A percentile compares a stretch with the other conserved stretches of the same genome.
Evolutionary conservation across 2,888 invertebrate genomes (phyloP).

Genomic region (Bugula neritina): DNA sequence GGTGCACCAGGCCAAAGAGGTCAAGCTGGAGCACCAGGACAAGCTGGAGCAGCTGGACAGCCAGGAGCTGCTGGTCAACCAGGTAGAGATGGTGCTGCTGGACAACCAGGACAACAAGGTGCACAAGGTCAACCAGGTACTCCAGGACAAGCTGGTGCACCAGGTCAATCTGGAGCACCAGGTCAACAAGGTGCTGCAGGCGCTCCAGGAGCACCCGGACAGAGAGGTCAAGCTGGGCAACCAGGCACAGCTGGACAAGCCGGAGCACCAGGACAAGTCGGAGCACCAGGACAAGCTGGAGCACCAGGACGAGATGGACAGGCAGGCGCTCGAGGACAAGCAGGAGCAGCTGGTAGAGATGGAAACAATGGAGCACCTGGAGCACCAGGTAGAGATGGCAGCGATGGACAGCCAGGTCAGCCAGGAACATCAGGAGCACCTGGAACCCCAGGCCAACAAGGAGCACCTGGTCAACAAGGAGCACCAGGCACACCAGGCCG

Average conservation of each 20-base stretch:
- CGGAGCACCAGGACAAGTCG: slow-evolving; percentile 28
- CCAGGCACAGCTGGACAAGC: slow-evolving; percentile 27
- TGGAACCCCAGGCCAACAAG: slow-evolving; percentile 18
- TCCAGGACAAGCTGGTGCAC: background rate
- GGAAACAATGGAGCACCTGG: slow-evolving; percentile 26
- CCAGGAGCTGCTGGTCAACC: slow-evolving; percentile 26
- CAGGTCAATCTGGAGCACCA: slow-evolving; percentile 10
- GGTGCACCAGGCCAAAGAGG: slow-evolving; percentile 26
- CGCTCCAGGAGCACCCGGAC: background rate
- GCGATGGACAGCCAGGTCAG: slow-evolving; percentile 22
- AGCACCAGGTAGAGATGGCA: slow-evolving; percentile 5
- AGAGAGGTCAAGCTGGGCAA: slow-evolving; percentile 7
- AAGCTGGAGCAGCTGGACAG: background rate
- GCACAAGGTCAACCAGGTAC: background rate
- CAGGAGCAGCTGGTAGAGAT: background rate
- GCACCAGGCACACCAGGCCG: slow-evolving; percentile 27
- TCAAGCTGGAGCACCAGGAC: slow-evolving; percentile 1
- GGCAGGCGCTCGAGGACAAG: slow-evolving; percentile 14
- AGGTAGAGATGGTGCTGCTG: slow-evolving; percentile 24
- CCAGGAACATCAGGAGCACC: slow-evolving; percentile 20
- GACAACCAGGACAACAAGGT: slow-evolving; percentile 14
- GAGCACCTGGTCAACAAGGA: slow-evolving; percentile 7
- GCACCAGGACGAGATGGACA: background rate
- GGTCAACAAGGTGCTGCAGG: background rate
- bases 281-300: slow-evolving; percentile 7